Conservation (phyloP, 2,797 vertebrate species). For the Cyprinodon diabolis region DNA sequence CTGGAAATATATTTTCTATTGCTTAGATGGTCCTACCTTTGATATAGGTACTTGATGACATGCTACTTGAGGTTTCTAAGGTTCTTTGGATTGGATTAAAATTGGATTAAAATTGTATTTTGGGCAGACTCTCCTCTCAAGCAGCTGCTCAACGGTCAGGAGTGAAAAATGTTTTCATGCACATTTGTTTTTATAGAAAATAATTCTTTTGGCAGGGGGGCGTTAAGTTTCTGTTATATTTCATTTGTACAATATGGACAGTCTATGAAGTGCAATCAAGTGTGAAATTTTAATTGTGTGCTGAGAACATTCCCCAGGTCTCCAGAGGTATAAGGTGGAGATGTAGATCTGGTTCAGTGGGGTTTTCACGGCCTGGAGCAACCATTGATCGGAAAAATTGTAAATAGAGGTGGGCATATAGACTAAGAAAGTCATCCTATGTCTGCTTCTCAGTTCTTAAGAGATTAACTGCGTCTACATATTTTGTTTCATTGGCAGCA, state of each 20-base stretch:
- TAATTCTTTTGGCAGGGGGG: neutral
- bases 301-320: conserved; percentile 59
- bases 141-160: neutral
- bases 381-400: conserved; percentile 68
- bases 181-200: neutral
- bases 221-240: conserved; percentile 28
- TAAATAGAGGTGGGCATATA: conserved; percentile 56
- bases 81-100: neutral
- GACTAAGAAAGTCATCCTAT: conserved; percentile 31
- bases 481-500: conserved; percentile 12
- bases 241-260: conserved; percentile 68
- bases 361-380: conserved; percentile 60
- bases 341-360: conserved; percentile 71
- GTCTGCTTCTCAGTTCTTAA: conserved; percentile 29
- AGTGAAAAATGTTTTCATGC: neutral
- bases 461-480: conserved; percentile 32
- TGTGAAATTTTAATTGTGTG: conserved; percentile 79
- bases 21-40: neutral
- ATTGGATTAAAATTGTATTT: no score
- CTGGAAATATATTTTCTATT: no score
- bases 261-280: conserved; percentile 59
- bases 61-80: neutral
- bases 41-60: no score
- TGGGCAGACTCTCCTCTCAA: neutral
- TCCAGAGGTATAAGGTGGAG: conserved; percentile 59